These are phyloP conservation scores for Halcyon malimbica DNA, from an alignment of 2,113 vertebrate species.

Conservation along the genomic window DNA sequence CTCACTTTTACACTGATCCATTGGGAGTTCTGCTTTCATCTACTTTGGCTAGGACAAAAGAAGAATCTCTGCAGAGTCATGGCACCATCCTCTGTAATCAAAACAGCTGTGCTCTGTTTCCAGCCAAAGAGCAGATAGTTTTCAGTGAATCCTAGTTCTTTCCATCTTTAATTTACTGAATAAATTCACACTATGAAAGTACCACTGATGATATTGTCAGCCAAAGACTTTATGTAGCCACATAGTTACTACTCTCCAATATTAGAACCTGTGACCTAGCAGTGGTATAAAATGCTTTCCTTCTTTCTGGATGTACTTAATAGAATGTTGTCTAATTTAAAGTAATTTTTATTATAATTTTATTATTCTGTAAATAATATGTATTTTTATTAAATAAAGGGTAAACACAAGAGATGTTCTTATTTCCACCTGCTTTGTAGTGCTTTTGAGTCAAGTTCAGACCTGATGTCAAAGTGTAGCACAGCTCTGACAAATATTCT, in stretches of 20 bases:
- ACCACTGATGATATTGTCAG: background rate
- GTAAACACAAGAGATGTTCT: background rate
- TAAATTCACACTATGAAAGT: background rate
- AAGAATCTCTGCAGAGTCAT: background rate
- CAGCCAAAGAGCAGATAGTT: background rate
- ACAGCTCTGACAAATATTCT: background rate
- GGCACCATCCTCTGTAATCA: background rate
- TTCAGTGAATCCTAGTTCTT: background rate
- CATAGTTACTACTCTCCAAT: background rate
- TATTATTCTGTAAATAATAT: background rate
- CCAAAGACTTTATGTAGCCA: background rate
- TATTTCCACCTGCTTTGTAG: background rate
- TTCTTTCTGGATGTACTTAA: background rate
- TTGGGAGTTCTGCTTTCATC: background rate
- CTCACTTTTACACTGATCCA: background rate
- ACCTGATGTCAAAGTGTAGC: background rate
- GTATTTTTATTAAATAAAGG: background rate
- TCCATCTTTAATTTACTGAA: background rate
- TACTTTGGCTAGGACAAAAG: background rate
- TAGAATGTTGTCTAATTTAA: background rate
- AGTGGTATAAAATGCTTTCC: background rate
- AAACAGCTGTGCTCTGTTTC: constrained; percentile 21
- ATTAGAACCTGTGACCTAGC: background rate
- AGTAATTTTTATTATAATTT: background rate
- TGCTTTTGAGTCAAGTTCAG: background rate